Base-by-base conservation (phyloP, 2,888 invertebrate genomes). In the Mimachlamys varia region DNA sequence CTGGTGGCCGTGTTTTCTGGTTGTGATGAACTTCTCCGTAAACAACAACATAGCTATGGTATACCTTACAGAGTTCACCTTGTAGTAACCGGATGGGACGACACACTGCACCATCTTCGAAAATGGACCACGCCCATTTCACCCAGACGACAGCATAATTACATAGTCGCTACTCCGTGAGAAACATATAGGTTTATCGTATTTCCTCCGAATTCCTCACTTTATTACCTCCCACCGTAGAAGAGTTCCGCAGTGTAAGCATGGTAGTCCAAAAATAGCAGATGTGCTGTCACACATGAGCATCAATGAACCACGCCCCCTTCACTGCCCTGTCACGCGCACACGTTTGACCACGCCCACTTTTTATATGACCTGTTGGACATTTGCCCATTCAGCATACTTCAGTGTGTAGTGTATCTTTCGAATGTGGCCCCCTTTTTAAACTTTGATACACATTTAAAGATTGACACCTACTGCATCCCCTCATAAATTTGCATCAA, bases 191-290 rank as follows among this genome's bases (percentile, higher is more conserved):
- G 33, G 22, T 76, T 76, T 33, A 76, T 76, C 76, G 76, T 76
- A 76, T 76, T 76, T 76, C 76, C 76, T 76, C 76, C 27, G 33
- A 76, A 76, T 76, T 76, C 76, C 27, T 76, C 76, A 76, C 76
- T 76, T 76, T 76, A 76, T 76, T 76, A 76, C 76, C 33, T 76
- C 76, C 76, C 33, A 27, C 76, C 27, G 33, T 76, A 76, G 33
- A 76, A 33, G 27, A 76, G 76, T 27, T 76, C 76, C 76, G 12
- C 27, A 27, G 33, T 76, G 27, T 27, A 76, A 76, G 76, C 33
- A 17, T 27, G 12, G 27, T 33, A 33, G 13, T 76, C 33, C 33
- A 2, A 33, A 76, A 76, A 76, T 76, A 76, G 76, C 76, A 76
- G 76, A 76, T 76, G 76, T 22, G 33, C 76, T 76, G 76, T 76